Evolutionary conservation across 2,888 invertebrate genomes (phyloP).

Genomic region (Noctua comes): DNA sequence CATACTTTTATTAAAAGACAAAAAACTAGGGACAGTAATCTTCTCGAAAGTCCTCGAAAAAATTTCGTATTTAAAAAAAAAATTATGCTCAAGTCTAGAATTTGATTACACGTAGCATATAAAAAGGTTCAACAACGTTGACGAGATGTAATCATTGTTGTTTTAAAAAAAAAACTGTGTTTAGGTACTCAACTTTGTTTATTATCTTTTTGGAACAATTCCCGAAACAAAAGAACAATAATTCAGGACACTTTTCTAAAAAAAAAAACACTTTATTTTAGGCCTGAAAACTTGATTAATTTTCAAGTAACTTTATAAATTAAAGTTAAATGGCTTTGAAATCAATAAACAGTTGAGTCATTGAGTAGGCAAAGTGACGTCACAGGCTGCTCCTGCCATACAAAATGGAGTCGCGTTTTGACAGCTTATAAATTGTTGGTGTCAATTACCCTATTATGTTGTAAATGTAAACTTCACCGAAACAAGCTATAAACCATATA

Average conservation of each 20-base stretch:
- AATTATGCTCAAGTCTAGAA: no score
- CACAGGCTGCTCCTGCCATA: background rate
- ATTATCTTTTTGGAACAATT: background rate
- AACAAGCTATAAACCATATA: background rate
- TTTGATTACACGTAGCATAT: background rate
- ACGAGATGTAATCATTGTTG: background rate
- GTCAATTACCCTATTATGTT: no score
- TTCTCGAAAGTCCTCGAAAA: background rate
- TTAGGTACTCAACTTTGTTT: background rate
- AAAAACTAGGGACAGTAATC: conserved; percentile 6
- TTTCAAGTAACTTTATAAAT: background rate
- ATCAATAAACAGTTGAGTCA: background rate
- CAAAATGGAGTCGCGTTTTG: background rate
- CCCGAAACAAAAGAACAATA: no score
- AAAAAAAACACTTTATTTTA: background rate
- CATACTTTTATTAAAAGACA: no score
- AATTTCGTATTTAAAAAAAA: no score
- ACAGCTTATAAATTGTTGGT: no score
- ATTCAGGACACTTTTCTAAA: background rate
- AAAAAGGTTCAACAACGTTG: no score
- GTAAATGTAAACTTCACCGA: background rate
- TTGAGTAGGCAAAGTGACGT: background rate
- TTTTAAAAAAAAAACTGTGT: background rate
- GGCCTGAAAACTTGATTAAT: background rate
- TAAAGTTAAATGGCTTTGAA: background rate